These are phyloP conservation scores for Brachionus paranguensis DNA, from an alignment of 1,140 invertebrate genomes.

Conservation along the genomic window DNA sequence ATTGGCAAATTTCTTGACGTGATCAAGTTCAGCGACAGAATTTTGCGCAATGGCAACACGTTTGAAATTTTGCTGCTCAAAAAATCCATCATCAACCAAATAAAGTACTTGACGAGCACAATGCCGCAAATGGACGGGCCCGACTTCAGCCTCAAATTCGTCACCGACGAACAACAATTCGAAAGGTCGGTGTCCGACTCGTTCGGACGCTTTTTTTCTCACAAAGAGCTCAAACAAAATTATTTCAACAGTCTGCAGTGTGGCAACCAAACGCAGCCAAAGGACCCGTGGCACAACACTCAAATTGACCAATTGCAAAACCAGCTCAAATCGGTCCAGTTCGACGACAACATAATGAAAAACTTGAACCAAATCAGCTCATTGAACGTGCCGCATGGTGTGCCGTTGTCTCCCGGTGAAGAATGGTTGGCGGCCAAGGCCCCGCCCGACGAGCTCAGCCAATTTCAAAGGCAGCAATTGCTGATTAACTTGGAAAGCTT, in stretches of 20 bases:
- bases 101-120: conserved; percentile 70
- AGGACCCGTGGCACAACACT: not conserved
- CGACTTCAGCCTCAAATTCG: conserved; percentile 71
- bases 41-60: conserved; percentile 72
- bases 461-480: not conserved
- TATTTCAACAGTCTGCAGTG: conserved; percentile 5
- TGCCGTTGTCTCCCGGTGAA: not conserved
- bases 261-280: not conserved
- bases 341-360: conserved; percentile 3
- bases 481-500: not conserved
- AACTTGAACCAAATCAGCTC: not conserved
- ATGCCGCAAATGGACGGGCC: conserved; percentile 68
- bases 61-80: conserved; percentile 73
- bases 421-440: not conserved
- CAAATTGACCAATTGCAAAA: not conserved
- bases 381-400: not conserved
- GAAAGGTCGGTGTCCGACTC: conserved; percentile 60
- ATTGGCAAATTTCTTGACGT: conserved; percentile 75
- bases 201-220: conserved; percentile 41
- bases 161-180: conserved; percentile 72
- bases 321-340: not conserved
- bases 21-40: conserved; percentile 70
- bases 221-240: conserved; percentile 26
- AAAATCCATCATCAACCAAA: conserved; percentile 67
- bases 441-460: not conserved